Percentiles rank a stretch among this genome's conserved stretches.
Evolutionary conservation across 2,113 vertebrate genomes (phyloP).

Genomic region (Trochalopteron elliotii): DNA sequence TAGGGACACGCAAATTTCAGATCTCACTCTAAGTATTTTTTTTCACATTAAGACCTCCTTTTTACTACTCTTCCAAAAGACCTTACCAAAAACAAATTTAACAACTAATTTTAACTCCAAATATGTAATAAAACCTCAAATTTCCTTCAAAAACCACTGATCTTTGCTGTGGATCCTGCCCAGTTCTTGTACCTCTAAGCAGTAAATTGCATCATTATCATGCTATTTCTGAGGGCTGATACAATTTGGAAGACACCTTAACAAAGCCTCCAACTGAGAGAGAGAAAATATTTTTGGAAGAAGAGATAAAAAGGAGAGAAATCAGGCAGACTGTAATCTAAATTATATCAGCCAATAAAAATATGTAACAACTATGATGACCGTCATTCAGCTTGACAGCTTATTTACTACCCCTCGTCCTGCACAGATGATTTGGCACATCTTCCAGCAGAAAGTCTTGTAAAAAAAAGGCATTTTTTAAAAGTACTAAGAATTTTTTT

Average conservation of each 20-base stretch:
- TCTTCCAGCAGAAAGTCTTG: background rate
- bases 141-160: background rate
- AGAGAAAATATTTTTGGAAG: background rate
- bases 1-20: background rate
- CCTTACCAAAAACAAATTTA: background rate
- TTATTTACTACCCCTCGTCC: background rate
- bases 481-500: background rate
- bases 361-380: background rate
- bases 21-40: background rate
- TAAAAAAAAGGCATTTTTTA: background rate
- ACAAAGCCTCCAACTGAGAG: background rate
- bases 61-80: background rate
- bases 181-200: background rate
- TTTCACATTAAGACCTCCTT: background rate
- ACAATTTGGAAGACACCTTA: background rate
- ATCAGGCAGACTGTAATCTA: background rate
- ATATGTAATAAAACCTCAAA: background rate
- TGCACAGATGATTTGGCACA: background rate
- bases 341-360: background rate
- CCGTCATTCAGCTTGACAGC: background rate
- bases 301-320: background rate
- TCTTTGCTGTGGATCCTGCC: background rate
- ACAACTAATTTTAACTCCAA: background rate
- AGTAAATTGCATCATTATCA: background rate
- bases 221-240: background rate